Conservation (phyloP, 2,113 vertebrate species). For the Alaudala cheleensis region DNA sequence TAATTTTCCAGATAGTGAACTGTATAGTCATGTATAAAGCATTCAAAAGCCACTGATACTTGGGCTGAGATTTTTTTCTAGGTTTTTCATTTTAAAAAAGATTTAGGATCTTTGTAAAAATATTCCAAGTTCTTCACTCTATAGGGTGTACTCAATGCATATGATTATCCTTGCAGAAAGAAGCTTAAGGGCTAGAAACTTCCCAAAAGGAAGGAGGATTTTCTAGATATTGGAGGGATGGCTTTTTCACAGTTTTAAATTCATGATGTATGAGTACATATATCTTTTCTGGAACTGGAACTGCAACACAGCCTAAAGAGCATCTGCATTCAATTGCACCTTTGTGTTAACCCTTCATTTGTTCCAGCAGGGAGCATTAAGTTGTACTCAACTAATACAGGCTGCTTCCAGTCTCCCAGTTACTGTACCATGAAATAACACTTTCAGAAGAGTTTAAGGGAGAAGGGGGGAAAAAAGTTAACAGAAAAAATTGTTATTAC, state of each 20-base stretch:
- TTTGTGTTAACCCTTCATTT: background rate
- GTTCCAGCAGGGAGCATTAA: background rate
- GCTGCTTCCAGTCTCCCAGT: background rate
- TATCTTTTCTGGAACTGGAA: background rate
- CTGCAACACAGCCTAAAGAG: background rate
- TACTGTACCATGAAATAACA: background rate
- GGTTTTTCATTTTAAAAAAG: background rate
- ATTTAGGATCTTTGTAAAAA: background rate
- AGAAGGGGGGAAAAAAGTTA: background rate
- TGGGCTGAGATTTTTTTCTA: background rate
- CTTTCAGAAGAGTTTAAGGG: background rate
- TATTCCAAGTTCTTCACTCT: slow-evolving; percentile 12
- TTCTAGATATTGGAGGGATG: background rate
- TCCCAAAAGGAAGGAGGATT: background rate
- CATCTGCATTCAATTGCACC: background rate
- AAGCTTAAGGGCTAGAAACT: background rate
- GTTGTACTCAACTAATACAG: background rate
- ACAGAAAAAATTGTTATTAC: background rate
- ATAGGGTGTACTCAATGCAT: background rate
- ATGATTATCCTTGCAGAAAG: background rate
- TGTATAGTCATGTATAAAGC: background rate
- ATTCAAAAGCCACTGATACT: background rate
- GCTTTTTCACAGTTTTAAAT: background rate
- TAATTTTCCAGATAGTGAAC: background rate
- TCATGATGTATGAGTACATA: background rate